These are phyloP conservation scores for Palloptera scutellata DNA, from an alignment of 2,888 invertebrate species.

Conservation along the genomic window DNA sequence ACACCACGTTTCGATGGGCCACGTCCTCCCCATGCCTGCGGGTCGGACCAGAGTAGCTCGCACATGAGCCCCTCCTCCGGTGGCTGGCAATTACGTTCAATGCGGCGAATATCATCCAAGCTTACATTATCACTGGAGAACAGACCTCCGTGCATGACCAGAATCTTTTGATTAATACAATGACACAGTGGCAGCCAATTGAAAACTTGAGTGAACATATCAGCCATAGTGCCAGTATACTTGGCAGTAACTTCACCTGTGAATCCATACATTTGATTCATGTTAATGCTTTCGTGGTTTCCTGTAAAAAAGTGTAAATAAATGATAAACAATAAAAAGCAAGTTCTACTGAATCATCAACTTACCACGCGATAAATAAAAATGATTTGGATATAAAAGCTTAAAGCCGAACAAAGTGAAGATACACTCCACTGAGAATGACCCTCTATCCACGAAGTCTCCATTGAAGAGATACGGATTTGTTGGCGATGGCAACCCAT, in stretches of 20 bases:
- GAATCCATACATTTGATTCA: constrained; percentile 99
- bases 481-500: constrained; percentile 90
- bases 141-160: constrained; percentile 98
- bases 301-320: constrained; percentile 67
- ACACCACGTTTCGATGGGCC: constrained; percentile 96
- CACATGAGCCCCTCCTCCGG: constrained; percentile 99
- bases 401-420: constrained; percentile 97
- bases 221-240: constrained; percentile 94
- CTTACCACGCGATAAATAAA: constrained; percentile 96
- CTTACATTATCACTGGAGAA: constrained; percentile 94
- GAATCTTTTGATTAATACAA: constrained; percentile 82
- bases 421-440: constrained; percentile 99
- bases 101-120: constrained; percentile 87
- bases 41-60: constrained; percentile 98
- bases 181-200: constrained; percentile 97
- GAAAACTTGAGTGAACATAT: constrained; percentile 98
- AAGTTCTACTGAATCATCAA: constrained; percentile 26
- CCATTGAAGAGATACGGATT: constrained; percentile 99
- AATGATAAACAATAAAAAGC: not conserved
- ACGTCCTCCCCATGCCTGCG: constrained; percentile 87
- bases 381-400: constrained; percentile 92
- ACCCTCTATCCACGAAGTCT: constrained; percentile 99
- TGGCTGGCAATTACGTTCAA: constrained; percentile 94
- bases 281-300: constrained; percentile 97
- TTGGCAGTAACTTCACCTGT: constrained; percentile 98